phyloP scores from a whole-genome alignment of 2,888 invertebrate species.

The Eurois occulta region DNA sequence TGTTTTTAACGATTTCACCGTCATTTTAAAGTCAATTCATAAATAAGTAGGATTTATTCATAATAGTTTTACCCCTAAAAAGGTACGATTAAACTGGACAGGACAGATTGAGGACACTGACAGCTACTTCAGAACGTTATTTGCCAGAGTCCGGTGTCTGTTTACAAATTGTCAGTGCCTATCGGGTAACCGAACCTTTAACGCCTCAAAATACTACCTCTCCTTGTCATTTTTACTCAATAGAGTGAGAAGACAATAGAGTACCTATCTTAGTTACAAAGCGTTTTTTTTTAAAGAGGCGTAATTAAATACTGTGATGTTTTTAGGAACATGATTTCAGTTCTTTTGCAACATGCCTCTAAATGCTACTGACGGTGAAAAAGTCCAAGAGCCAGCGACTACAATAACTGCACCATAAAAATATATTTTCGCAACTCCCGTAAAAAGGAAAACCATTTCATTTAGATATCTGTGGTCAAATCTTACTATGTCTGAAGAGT shows the following conservation, averaged over 20 bases:
- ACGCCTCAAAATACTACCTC: not conserved
- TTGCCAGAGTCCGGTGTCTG: not conserved
- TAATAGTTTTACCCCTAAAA: not conserved
- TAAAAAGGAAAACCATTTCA: not conserved
- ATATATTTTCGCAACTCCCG: not conserved
- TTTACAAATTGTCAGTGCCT: not conserved
- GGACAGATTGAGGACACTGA: not conserved
- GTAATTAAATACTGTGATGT: slow-evolving; percentile 15
- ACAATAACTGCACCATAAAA: not conserved
- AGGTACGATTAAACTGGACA: not conserved
- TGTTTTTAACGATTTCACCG: not conserved
- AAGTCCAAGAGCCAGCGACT: not conserved
- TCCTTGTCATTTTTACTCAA: not conserved
- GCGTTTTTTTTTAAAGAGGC: not conserved
- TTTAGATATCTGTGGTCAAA: not conserved
- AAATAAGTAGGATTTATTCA: not conserved
- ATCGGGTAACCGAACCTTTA: not conserved
- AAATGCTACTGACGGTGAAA: slow-evolving; percentile 14
- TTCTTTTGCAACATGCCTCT: slow-evolving; percentile 1
- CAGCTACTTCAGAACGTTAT: not conserved
- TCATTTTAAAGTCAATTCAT: not conserved
- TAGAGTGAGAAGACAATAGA: not conserved
- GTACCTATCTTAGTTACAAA: not conserved
- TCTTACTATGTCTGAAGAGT: not conserved
- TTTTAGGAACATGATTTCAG: slow-evolving; percentile 45